Conservation (phyloP, 2,888 invertebrate species). For the Meta bourneti region DNA sequence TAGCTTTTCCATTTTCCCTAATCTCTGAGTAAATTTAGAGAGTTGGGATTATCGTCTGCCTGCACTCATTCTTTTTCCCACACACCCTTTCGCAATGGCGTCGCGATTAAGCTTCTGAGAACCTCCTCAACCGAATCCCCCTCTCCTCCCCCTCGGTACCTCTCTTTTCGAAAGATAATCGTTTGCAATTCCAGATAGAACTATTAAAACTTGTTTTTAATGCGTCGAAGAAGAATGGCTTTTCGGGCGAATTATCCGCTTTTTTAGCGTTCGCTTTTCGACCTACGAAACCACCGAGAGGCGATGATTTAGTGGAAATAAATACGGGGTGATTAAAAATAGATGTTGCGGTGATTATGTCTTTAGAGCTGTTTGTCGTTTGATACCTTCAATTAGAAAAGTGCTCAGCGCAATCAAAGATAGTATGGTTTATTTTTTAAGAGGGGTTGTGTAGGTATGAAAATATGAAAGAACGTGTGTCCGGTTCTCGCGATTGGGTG, state of each 20-base stretch:
- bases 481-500: too few relatives aligned
- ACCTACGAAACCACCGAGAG: slow-evolving; percentile 13
- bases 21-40: slow-evolving; percentile 32
- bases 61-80: neutral
- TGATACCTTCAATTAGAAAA: neutral
- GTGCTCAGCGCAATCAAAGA: neutral
- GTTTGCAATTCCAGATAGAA: slow-evolving; percentile 38
- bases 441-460: too few relatives aligned
- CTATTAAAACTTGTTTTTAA: slow-evolving; percentile 22
- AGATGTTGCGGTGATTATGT: neutral
- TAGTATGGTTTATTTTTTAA: too few relatives aligned
- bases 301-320: slow-evolving; percentile 22
- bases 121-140: slow-evolving; percentile 21
- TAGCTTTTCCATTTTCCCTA: slow-evolving; percentile 12
- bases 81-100: neutral
- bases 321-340: neutral
- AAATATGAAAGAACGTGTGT: too few relatives aligned
- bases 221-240: neutral
- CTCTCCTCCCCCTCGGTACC: neutral
- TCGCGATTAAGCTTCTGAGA: neutral
- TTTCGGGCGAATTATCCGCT: neutral
- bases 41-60: slow-evolving; percentile 7
- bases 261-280: neutral
- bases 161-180: slow-evolving; percentile 14
- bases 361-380: neutral